These are phyloP conservation scores for Chironomus tentans DNA, from an alignment of 2,888 invertebrate genomes.

Conservation along the genomic window DNA sequence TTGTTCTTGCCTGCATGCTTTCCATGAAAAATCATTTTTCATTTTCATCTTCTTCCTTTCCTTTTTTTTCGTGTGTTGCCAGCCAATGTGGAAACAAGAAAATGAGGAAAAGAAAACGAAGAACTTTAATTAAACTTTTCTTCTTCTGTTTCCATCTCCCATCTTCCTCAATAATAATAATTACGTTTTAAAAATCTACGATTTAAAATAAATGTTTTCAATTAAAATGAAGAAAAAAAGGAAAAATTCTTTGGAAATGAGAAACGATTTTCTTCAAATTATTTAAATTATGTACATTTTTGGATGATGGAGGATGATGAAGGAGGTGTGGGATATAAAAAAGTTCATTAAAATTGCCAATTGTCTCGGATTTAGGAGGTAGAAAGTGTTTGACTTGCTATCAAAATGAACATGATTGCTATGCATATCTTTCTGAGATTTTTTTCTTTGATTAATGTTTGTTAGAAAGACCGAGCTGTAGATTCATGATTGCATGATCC, in stretches of 20 bases:
- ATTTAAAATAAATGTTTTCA: constrained; percentile 13
- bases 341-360: too few relatives aligned
- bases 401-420: too few relatives aligned
- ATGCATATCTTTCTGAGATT: too few relatives aligned
- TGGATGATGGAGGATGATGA: too few relatives aligned
- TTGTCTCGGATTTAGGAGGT: too few relatives aligned
- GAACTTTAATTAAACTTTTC: constrained; percentile 16
- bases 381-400: too few relatives aligned
- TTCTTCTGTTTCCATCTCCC: neutral
- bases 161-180: neutral
- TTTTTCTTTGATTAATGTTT: too few relatives aligned
- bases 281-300: too few relatives aligned
- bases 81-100: neutral
- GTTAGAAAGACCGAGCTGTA: too few relatives aligned
- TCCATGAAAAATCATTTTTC: neutral
- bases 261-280: neutral
- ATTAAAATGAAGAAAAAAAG: neutral
- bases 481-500: too few relatives aligned
- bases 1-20: too few relatives aligned
- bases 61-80: neutral
- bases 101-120: neutral
- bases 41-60: neutral
- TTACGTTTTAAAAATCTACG: constrained; percentile 14
- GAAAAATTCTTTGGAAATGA: neutral
- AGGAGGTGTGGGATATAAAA: too few relatives aligned